These are phyloP conservation scores for Eugnorisma glareosa DNA, from an alignment of 2,888 invertebrate species.

Conservation along the genomic window DNA sequence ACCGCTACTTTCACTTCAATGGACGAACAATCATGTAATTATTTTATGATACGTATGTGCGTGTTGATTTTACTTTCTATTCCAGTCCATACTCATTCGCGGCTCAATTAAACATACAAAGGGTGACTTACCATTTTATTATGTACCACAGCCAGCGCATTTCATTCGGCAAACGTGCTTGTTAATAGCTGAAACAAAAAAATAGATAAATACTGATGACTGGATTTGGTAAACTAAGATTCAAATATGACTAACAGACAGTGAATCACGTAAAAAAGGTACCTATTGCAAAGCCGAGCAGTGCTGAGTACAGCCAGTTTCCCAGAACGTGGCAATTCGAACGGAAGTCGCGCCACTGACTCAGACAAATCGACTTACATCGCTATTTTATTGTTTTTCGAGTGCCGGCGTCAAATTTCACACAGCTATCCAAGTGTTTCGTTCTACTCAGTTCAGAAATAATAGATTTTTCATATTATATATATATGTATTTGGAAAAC, in stretches of 20 bases:
- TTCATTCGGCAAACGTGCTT: conserved; percentile 45
- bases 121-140: conserved; percentile 73
- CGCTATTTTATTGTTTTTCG: conserved; percentile 74
- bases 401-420: conserved; percentile 70
- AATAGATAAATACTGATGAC: conserved; percentile 29
- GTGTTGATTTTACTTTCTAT: conserved; percentile 70
- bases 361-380: conserved; percentile 75
- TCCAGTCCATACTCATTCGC: conserved; percentile 18
- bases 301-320: conserved; percentile 71
- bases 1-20: conserved; percentile 68
- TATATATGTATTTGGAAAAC: conserved; percentile 29
- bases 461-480: neutral
- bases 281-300: conserved; percentile 63
- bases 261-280: conserved; percentile 77
- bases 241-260: conserved; percentile 71
- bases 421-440: conserved; percentile 25
- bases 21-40: conserved; percentile 64
- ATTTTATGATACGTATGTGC: conserved; percentile 57
- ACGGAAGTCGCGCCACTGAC: conserved; percentile 81
- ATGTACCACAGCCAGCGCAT: conserved; percentile 73
- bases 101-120: conserved; percentile 43
- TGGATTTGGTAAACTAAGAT: conserved; percentile 31
- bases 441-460: conserved; percentile 7
- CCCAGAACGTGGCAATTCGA: conserved; percentile 79
- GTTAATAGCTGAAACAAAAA: conserved; percentile 68